A percentile compares a stretch with the other conserved stretches of the same genome.
Evolutionary conservation across 30 jellyfish, hydroid and myxozoan genomes (phyloP).

Genomic region (Aurelia coerulea): DNA sequence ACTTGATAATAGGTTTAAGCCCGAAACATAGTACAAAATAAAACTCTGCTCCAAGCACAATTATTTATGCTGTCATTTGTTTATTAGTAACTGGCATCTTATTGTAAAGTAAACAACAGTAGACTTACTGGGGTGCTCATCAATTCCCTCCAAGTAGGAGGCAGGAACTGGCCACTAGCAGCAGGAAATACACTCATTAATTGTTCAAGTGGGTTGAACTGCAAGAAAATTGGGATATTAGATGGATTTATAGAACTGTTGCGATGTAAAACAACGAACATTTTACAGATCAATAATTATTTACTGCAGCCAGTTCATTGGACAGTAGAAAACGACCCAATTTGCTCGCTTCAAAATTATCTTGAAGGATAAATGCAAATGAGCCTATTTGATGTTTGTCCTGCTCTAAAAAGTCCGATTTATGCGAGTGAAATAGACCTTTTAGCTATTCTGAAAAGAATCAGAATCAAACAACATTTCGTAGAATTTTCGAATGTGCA

Average conservation of each 20-base stretch:
- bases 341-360: no score
- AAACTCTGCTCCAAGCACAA: no score
- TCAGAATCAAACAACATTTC: no score
- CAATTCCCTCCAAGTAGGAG: conserved; percentile 90
- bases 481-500: no score
- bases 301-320: not conserved
- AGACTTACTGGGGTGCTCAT: conserved; percentile 89
- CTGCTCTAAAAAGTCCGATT: no score
- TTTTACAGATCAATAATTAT: not conserved
- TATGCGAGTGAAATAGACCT: no score
- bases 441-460: no score
- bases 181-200: conserved; percentile 99
- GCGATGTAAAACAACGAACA: not conserved
- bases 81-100: not conserved
- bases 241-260: not conserved
- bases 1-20: no score
- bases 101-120: not conserved
- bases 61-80: not conserved
- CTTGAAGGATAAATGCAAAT: no score
- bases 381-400: no score
- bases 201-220: conserved; percentile 97
- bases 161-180: conserved; percentile 93
- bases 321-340: no score
- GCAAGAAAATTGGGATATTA: not conserved
- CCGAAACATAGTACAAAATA: no score